Conservation (phyloP, 2,797 vertebrate species). For the Protosalanx chinensis region DNA sequence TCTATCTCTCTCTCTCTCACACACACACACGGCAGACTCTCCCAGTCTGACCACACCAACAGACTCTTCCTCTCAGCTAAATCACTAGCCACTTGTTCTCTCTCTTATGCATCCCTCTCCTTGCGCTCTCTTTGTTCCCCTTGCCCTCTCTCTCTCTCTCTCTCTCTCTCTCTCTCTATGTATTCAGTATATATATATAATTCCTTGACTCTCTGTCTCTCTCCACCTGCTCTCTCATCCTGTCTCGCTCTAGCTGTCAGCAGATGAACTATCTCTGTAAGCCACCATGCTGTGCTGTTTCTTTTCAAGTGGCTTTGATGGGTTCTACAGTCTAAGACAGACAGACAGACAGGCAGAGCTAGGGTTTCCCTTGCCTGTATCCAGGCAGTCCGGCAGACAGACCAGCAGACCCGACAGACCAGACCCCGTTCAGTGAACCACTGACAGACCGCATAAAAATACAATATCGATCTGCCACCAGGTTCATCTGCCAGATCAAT, state of each 20-base stretch:
- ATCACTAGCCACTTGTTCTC: no score
- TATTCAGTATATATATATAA: not conserved
- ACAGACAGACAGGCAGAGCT: not conserved
- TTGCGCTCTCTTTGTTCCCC: no score
- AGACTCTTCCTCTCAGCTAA: no score
- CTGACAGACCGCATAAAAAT: constrained; percentile 40
- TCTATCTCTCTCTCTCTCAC: not conserved
- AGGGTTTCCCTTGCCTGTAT: no score
- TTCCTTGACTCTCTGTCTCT: not conserved
- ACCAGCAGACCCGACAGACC: constrained; percentile 10
- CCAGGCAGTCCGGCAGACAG: not conserved
- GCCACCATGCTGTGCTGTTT: not conserved
- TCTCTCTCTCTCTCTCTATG: not conserved
- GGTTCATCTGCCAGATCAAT: constrained; percentile 59
- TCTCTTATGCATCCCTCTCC: no score
- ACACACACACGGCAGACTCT: no score
- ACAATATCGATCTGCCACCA: constrained; percentile 51
- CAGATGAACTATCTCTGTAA: constrained; percentile 7
- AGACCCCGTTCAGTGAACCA: not conserved
- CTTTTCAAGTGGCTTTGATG: not conserved
- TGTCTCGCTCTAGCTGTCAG: constrained; percentile 10
- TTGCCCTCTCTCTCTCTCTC: no score
- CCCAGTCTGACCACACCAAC: no score
- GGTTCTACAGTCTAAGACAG: not conserved
- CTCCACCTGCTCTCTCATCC: not conserved